phyloP scores from a whole-genome alignment of 2,113 vertebrate species.

The Chlorodrepanis virens region DNA sequence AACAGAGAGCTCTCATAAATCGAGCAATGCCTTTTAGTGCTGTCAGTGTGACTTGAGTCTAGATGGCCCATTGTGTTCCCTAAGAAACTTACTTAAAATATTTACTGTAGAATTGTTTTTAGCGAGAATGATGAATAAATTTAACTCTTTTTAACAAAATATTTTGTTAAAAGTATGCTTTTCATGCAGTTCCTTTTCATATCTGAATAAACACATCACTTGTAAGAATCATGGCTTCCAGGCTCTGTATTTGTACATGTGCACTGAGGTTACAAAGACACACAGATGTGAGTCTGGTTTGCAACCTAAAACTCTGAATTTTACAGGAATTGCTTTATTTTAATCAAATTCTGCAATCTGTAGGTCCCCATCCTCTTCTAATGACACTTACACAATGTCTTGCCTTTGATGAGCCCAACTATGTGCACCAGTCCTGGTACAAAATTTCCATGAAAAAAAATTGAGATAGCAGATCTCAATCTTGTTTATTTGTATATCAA shows the following conservation, averaged over 20 bases:
- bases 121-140: neutral
- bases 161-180: neutral
- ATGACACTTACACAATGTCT: neutral
- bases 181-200: neutral
- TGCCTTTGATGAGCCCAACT: neutral
- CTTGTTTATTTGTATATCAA: neutral
- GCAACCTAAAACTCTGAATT: neutral
- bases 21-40: slow-evolving; percentile 44
- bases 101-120: slow-evolving; percentile 66
- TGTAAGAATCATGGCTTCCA: neutral
- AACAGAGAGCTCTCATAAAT: slow-evolving; percentile 65
- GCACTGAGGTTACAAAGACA: neutral
- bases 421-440: neutral
- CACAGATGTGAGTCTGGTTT: neutral
- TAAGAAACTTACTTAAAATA: slow-evolving; percentile 68
- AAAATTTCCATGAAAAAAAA: neutral
- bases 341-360: neutral
- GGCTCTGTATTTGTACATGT: neutral
- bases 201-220: neutral
- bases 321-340: neutral
- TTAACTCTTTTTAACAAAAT: slow-evolving; percentile 36
- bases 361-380: neutral
- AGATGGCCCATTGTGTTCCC: slow-evolving; percentile 47
- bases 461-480: rapidly evolving
- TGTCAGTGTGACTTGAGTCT: slow-evolving; percentile 42